These are phyloP conservation scores for Ellobius talpinus DNA, from an alignment of 2,113 vertebrate genomes.

Conservation along the genomic window DNA sequence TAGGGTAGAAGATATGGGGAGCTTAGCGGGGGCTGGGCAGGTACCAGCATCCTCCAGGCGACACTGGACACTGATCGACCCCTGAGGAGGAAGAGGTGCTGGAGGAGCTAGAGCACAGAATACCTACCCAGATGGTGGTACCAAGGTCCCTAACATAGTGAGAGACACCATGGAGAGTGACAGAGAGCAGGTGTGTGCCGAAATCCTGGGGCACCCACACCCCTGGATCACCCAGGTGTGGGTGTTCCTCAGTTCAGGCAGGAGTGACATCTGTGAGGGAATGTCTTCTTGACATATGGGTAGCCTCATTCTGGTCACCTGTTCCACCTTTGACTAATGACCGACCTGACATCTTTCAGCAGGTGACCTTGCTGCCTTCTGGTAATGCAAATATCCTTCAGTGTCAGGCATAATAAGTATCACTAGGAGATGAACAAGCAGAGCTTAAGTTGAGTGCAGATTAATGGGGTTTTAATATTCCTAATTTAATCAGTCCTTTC, in stretches of 20 bases:
- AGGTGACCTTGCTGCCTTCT: slow-evolving; percentile 87
- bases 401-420: slow-evolving; percentile 88
- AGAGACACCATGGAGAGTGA: background rate
- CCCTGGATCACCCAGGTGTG: accelerated
- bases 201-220: accelerated
- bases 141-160: background rate
- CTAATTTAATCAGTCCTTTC: slow-evolving; percentile 95
- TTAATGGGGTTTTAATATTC: slow-evolving; percentile 96
- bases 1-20: accelerated
- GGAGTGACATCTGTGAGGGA: background rate
- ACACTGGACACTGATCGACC: too few species aligned
- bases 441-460: slow-evolving; percentile 91
- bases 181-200: background rate
- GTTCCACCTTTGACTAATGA: slow-evolving; percentile 87
- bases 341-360: slow-evolving; percentile 87
- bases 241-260: accelerated
- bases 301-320: slow-evolving; percentile 74
- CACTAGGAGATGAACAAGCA: slow-evolving; percentile 88
- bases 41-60: accelerated
- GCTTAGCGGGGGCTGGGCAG: accelerated
- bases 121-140: accelerated
- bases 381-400: slow-evolving; percentile 87
- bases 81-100: accelerated
- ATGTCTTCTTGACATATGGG: slow-evolving; percentile 33
- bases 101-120: background rate